Evolutionary conservation across 2,888 invertebrate genomes (phyloP), one percentile per base, ranked within the genome.

Genomic region (Diaperis boleti): DNA sequence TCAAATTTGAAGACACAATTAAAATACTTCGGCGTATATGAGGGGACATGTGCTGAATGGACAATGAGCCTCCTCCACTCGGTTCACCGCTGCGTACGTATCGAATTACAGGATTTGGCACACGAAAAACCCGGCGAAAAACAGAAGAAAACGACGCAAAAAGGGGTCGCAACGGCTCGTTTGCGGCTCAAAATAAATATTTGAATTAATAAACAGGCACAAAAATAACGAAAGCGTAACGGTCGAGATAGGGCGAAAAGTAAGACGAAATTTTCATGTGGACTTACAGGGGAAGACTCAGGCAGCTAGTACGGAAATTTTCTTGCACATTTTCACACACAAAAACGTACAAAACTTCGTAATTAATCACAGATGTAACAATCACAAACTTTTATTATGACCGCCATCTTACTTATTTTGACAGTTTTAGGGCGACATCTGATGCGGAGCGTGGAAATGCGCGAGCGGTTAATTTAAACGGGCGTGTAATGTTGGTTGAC

Each of bases 291-390:
- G 11, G 6, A 42, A 26, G n/a, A 18, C 26, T 57, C 22, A 41
- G 37, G 37, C 35, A 35, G 18, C 5, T 3, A 20, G 6, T 35
- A 56, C 56, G 18, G 17, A 14, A 15, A 26, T 13, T 45, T 39
- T 49, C 41, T 39, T n/a, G 7, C 35, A 63, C 63, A 63, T 62
- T 62, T 62, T 62, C 62, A 62, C 62, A 57, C 52, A 63, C 35
- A 26, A 63, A 52, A 52, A 17, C 33, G 33, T n/a, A 1, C 29
- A 60, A 60, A 45, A 17, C 10, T 35, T 7, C 15, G 6, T 33
- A 41, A 39, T 52, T 37, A 54, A 14, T 17, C 54, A 50, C 60
- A 60, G 60, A 60, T 60, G 60, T 54, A 59, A 45, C 44, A 60
- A 14, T 52, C 60, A 60, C 60, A 60, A 63, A 63, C 59, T 59